These are phyloP conservation scores for Scaptomyza graminum DNA, from an alignment of 1,140 invertebrate species.

Conservation along the genomic window DNA sequence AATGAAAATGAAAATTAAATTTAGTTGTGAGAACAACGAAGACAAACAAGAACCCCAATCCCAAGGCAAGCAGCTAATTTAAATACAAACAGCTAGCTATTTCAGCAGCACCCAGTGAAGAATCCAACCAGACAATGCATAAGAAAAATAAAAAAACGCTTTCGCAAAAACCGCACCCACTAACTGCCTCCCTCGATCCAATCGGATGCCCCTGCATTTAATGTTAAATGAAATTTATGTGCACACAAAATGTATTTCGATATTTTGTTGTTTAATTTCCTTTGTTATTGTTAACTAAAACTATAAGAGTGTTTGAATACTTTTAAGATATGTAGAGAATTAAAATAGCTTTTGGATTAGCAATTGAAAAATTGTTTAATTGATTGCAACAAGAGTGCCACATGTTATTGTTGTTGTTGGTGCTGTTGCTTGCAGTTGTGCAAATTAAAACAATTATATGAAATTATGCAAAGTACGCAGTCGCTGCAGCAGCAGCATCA, in stretches of 20 bases:
- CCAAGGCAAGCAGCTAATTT: conserved; percentile 77
- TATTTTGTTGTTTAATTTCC: conserved; percentile 58
- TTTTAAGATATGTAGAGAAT: background rate
- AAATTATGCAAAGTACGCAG: conserved; percentile 79
- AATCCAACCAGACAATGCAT: conserved; percentile 61
- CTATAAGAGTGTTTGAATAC: conserved; percentile 3
- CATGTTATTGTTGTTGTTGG: conserved; percentile 46
- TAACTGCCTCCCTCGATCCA: background rate
- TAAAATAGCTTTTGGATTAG: conserved; percentile 40
- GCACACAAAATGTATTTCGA: conserved; percentile 54
- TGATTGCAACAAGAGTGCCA: conserved; percentile 60
- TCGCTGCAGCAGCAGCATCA: conserved; percentile 31
- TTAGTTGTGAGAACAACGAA: conserved; percentile 65
- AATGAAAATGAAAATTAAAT: conserved; percentile 55
- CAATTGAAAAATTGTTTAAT: conserved; percentile 65
- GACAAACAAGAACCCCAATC: conserved; percentile 41
- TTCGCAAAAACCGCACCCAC: conserved; percentile 38
- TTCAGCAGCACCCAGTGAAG: conserved; percentile 43
- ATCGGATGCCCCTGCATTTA: conserved; percentile 37
- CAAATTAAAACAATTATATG: conserved; percentile 76
- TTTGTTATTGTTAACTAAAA: conserved; percentile 74
- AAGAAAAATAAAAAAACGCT: conserved; percentile 32
- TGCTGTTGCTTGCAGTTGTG: conserved; percentile 75
- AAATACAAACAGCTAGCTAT: conserved; percentile 69
- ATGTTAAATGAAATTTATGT: conserved; percentile 72